Evolutionary conservation across 1,140 invertebrate species (phyloP), one percentile per base, ranked within the genome.

Genomic region (Zaprionus kolodkinae): DNA sequence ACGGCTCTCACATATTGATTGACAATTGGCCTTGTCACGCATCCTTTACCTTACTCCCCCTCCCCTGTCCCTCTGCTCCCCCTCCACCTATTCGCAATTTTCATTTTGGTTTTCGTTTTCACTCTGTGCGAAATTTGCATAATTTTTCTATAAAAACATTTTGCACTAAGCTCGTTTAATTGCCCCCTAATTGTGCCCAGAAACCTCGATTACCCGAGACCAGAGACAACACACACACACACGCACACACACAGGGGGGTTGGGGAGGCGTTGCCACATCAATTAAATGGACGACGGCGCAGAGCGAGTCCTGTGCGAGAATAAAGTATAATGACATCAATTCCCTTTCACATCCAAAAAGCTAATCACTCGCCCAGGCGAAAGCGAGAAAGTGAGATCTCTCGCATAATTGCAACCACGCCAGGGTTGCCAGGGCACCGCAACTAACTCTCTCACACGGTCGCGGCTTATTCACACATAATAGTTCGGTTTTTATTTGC

Each of bases 381-480:
- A 36, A 12, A 21, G 45, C 15, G 60, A 35, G 27, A 52, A 43
- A 36, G 33, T 57, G 27, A 27, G 62, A 55, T 30, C 45, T 57
- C 72, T 72, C 68, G 65, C 74, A 87, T 87, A 87, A 87, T 87
- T 87, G 79, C 69, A 70, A 33, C 72, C 76, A 25, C 45, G 17
- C 21, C 15, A 73, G 55, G 71, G 72, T 63, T 74, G 72, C 65
- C 56, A 73, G 17, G 50, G 33, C 35, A 57, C 35, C 40, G 11
- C 68, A 72, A 55, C n/a, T n/a, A 35, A 56, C 36, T 38, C 36
- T n/a, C 40, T 45, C 40, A 15, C 33, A 60, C 55, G 30, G 5
- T 9, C n/a, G 35, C 68, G 67, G 84, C 67, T 89, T 89, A 78
- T 89, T 88, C 85, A 81, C 84, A 88, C 84, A 61, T 82, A 82